Conservation (phyloP, 2,888 invertebrate species). For the Tipula confusa region DNA sequence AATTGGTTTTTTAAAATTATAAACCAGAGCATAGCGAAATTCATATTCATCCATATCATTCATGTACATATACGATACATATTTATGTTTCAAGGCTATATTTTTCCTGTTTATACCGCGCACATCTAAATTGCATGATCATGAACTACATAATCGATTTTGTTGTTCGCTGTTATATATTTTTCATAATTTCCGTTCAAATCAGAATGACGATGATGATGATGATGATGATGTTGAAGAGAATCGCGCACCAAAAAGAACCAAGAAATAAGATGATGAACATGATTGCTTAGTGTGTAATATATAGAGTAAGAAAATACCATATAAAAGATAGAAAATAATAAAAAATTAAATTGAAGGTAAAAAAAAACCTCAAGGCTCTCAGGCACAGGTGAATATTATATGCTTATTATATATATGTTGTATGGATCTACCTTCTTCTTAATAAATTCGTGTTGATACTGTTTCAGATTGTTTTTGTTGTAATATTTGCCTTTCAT, state of each 20-base stretch:
- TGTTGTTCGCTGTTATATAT: neutral
- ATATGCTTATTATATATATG: neutral
- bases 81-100: neutral
- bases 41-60: neutral
- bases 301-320: slow-evolving; percentile 12
- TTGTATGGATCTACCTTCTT: neutral
- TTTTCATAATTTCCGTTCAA: slow-evolving; percentile 3
- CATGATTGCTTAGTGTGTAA: neutral
- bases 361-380: slow-evolving; percentile 15
- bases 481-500: neutral
- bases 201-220: neutral
- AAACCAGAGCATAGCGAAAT: neutral
- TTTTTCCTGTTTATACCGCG: neutral
- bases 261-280: neutral
- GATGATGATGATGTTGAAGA: neutral
- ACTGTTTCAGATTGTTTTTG: neutral
- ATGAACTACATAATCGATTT: slow-evolving; percentile 25
- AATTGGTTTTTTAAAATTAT: neutral
- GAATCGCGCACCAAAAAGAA: neutral
- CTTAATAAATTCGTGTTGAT: neutral
- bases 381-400: slow-evolving; percentile 25
- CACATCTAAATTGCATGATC: slow-evolving; percentile 6
- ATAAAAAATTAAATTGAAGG: neutral
- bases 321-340: neutral
- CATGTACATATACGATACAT: neutral